phyloP scores from a whole-genome alignment of 2,888 invertebrate species.

The Sinohyriopsis cumingii region DNA sequence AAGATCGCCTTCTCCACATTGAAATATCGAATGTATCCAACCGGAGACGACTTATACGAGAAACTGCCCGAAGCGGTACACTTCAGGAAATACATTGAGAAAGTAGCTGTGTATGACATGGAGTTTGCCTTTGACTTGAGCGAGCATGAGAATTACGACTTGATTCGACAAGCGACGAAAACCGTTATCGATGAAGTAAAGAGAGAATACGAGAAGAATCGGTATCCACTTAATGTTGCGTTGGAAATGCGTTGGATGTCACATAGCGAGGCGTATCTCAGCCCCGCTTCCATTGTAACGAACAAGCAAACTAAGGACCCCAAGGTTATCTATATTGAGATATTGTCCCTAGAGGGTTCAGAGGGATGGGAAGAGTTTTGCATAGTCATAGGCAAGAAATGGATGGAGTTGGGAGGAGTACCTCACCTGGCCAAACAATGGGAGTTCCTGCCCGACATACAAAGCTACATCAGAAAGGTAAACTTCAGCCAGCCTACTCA shows the following conservation, averaged over 20 bases:
- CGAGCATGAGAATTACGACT: constrained; percentile 4
- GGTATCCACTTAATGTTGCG: constrained; percentile 9
- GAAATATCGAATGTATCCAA: constrained; percentile 4
- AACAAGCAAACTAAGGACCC: constrained; percentile 2
- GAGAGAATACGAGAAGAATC: constrained; percentile 1
- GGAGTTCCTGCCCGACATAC: constrained; percentile 7
- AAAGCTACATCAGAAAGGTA: constrained; percentile 9
- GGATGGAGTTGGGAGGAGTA: constrained; percentile 8
- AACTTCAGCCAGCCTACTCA: neutral
- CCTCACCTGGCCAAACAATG: constrained; percentile 19
- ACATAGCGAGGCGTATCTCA: constrained; percentile 8
- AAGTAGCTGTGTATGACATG: constrained; percentile 5
- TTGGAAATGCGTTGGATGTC: constrained; percentile 16
- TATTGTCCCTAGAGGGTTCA: constrained; percentile 1
- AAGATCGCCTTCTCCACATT: neutral
- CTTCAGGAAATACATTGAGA: constrained; percentile 9
- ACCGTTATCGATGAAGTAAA: constrained; percentile 11
- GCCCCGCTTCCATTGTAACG: constrained; percentile 7
- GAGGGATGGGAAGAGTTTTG: constrained; percentile 14
- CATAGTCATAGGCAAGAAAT: constrained; percentile 7
- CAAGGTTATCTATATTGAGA: constrained; percentile 11
- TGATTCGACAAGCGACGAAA: constrained; percentile 6
- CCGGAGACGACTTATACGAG: neutral
- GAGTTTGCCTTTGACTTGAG: constrained; percentile 17
- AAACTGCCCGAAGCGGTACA: constrained; percentile 15